phyloP scores from a whole-genome alignment of 2,888 invertebrate species.

The Hirtodrosophila duncani region DNA sequence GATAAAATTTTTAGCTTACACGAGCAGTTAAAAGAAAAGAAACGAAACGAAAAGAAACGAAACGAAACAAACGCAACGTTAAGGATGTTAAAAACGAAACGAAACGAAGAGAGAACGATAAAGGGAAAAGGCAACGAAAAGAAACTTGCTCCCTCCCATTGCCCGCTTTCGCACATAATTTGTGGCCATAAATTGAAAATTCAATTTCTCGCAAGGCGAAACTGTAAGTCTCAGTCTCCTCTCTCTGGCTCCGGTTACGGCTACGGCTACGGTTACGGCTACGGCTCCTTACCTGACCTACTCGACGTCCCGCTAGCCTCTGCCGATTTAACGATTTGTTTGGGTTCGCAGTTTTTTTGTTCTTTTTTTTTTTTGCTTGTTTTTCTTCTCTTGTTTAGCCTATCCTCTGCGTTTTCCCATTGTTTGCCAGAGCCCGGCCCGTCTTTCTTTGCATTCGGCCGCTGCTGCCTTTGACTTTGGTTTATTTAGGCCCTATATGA shows the following conservation, averaged over 20 bases:
- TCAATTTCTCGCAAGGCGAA: conserved; percentile 63
- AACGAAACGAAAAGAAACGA: neutral
- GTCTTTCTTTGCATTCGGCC: too few relatives aligned
- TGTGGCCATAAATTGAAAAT: conserved; percentile 73
- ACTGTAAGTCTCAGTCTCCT: too few relatives aligned
- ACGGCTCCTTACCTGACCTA: conserved; percentile 30
- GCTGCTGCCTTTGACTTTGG: too few relatives aligned
- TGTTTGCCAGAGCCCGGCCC: too few relatives aligned
- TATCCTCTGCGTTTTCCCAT: conserved; percentile 19
- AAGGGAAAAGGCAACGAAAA: neutral
- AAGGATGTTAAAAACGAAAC: too few relatives aligned
- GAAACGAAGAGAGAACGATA: neutral
- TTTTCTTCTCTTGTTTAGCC: conserved; percentile 30
- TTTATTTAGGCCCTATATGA: conserved; percentile 33
- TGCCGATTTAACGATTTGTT: conserved; percentile 60
- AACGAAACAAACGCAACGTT: too few relatives aligned
- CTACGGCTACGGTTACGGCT: too few relatives aligned
- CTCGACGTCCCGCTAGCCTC: neutral
- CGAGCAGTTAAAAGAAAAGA: conserved; percentile 53
- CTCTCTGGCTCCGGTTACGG: too few relatives aligned
- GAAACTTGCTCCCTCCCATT: too few relatives aligned
- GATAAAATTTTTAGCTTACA: conserved; percentile 74
- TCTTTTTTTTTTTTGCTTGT: neutral
- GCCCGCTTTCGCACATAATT: conserved; percentile 58
- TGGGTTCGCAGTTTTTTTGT: conserved; percentile 39